These are phyloP conservation scores for Myiagra hebetior DNA, from an alignment of 2,113 vertebrate genomes.

Conservation along the genomic window DNA sequence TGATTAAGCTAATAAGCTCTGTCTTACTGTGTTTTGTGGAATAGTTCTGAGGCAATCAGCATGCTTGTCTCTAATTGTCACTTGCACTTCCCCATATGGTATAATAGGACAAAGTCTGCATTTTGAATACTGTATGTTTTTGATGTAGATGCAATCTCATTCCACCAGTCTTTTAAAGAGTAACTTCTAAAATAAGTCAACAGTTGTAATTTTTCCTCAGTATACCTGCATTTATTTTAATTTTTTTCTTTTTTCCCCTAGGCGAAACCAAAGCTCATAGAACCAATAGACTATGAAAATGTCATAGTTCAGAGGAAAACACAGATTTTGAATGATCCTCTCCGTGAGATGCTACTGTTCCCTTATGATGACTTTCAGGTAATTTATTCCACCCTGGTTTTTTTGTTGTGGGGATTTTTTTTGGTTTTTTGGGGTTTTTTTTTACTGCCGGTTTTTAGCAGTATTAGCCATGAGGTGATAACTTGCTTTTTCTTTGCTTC, in stretches of 20 bases:
- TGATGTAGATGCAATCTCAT: background rate
- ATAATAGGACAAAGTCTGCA: background rate
- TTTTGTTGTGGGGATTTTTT: background rate
- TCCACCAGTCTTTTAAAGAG: background rate
- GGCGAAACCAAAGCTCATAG: slow-evolving; percentile 95
- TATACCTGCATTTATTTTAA: background rate
- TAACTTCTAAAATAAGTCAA: background rate
- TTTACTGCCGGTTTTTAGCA: background rate
- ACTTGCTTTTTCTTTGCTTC: background rate
- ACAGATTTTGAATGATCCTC: slow-evolving; percentile 93
- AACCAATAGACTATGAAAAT: slow-evolving; percentile 97
- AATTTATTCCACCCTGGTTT: background rate
- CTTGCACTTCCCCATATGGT: background rate
- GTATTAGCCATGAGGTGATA: background rate
- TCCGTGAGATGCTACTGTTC: slow-evolving; percentile 95
- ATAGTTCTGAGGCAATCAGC: background rate
- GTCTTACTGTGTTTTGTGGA: background rate
- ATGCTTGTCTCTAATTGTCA: background rate
- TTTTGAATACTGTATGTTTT: background rate
- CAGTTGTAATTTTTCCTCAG: background rate
- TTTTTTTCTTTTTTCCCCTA: slow-evolving; percentile 41
- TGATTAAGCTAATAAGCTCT: background rate
- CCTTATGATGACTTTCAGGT: slow-evolving; percentile 97
- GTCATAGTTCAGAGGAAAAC: slow-evolving; percentile 96
- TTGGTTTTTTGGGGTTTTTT: background rate